phyloP scores from a whole-genome alignment of 2,888 invertebrate genomes.

The Microctonus aethiopoides region DNA sequence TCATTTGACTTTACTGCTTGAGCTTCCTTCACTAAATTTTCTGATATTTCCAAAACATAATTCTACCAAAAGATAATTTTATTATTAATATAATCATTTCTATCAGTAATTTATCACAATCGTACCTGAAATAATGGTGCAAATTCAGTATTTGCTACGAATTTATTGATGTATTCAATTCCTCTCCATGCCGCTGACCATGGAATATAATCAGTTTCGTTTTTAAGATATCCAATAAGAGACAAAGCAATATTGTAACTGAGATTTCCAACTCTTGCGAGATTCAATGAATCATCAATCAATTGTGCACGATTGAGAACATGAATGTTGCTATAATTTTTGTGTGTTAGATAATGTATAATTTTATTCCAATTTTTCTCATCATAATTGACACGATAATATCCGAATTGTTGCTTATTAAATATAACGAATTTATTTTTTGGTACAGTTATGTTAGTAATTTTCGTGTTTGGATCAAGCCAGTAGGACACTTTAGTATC shows the following conservation, averaged over 20 bases:
- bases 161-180: conserved; percentile 62
- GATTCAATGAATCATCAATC: conserved; percentile 68
- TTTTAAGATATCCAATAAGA: conserved; percentile 70
- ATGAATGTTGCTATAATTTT: conserved; percentile 54
- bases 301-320: conserved; percentile 69
- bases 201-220: conserved; percentile 75
- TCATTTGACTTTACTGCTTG: conserved; percentile 47
- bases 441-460: conserved; percentile 58
- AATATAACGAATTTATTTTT: conserved; percentile 41
- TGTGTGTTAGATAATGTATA: conserved; percentile 43
- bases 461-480: conserved; percentile 62
- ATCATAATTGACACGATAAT: conserved; percentile 65
- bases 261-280: conserved; percentile 68
- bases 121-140: conserved; percentile 67
- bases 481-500: conserved; percentile 69
- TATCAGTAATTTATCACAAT: background rate
- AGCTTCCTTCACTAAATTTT: conserved; percentile 49
- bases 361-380: conserved; percentile 60
- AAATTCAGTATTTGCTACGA: conserved; percentile 68
- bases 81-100: background rate
- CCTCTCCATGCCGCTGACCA: conserved; percentile 75
- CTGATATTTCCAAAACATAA: conserved; percentile 52
- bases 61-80: conserved; percentile 42
- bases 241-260: conserved; percentile 65
- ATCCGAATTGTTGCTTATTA: conserved; percentile 57